Evolutionary conservation across 2,797 vertebrate genomes (phyloP), one percentile per base, ranked within the genome.

Genomic region (Enteromius fasciolatus): DNA sequence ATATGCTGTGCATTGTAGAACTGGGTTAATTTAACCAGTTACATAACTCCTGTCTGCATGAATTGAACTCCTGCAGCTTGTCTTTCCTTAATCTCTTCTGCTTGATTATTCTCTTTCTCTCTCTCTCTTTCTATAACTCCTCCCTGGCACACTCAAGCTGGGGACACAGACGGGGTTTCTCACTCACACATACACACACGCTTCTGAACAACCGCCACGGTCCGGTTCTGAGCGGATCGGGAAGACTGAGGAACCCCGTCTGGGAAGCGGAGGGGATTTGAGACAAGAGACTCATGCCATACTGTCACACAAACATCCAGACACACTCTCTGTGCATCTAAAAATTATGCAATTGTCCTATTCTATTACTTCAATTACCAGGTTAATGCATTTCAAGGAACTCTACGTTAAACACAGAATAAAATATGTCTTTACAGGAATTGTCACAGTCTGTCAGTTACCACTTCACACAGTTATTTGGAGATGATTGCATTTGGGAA

Each of bases 21-120:
- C 74, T 79, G 31, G 84, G 86, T 74, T 82, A 93, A 92, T 89
- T 91, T 88, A 91, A 90, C 90, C 91, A 48, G 86, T 94, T 95
- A 93, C 82, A 87, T 94, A 95, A 95, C 90, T 78, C 74, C 73
- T 92, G 91, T 93, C 93, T 92, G 87, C 88, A 89, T 90, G 87
- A 90, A 92, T 90, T 91, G 88, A 92, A 90, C 85, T 90, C 92
- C 90, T 84, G 89, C 86, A 87, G 87, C 90, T 93, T 90, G 82
- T 92, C 92, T 92, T 92, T 89, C 87, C 88, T 88, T 94, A 93
- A 93, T 93, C 92, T 91, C 89, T 93, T 94, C 92, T 90, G 93
- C 92, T 93, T 92, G 90, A 94, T 94, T 92, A 89, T 86, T 81
- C 83, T 67, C 25, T 31, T 31, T 63, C 83, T 81, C 36, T 67